A percentile compares a stretch with the other conserved stretches of the same genome.
These are phyloP conservation scores for Lophotis ruficrista DNA, from an alignment of 2,113 vertebrate species.

Conservation along the genomic window DNA sequence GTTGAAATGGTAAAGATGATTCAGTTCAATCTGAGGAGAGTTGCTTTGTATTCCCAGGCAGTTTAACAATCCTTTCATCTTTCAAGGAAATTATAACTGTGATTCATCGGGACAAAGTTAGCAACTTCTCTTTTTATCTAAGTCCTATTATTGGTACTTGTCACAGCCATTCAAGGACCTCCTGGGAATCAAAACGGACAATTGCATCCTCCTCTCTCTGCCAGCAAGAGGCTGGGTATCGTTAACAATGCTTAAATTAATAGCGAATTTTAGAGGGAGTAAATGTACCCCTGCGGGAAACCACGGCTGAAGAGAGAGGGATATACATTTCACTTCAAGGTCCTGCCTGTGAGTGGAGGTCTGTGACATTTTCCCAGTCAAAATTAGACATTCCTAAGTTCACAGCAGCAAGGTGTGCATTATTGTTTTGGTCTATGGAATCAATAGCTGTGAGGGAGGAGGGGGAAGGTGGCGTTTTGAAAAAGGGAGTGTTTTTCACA, in stretches of 20 bases:
- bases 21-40: slow-evolving; percentile 34
- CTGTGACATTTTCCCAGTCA: slow-evolving; percentile 29
- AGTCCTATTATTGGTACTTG: slow-evolving; percentile 54
- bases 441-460: slow-evolving; percentile 34
- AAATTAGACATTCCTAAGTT: slow-evolving; percentile 48
- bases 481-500: slow-evolving; percentile 33
- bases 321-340: slow-evolving; percentile 46
- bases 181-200: slow-evolving; percentile 58
- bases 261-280: slow-evolving; percentile 37
- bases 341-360: slow-evolving; percentile 13
- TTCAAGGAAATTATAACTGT: slow-evolving; percentile 65
- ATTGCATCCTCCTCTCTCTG: slow-evolving; percentile 48
- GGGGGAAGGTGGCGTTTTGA: slow-evolving; percentile 16
- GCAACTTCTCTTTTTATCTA: slow-evolving; percentile 61
- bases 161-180: slow-evolving; percentile 52
- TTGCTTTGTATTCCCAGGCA: slow-evolving; percentile 57
- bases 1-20: slow-evolving; percentile 26
- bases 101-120: slow-evolving; percentile 56
- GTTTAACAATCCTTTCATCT: slow-evolving; percentile 47
- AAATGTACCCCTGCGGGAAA: slow-evolving; percentile 49
- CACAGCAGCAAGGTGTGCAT: slow-evolving; percentile 2
- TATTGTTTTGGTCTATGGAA: slow-evolving; percentile 47
- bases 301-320: slow-evolving; percentile 18
- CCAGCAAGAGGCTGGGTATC: slow-evolving; percentile 18
- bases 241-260: slow-evolving; percentile 60